These are phyloP conservation scores for Eclectus roratus DNA, from an alignment of 2,113 vertebrate species.

Conservation along the genomic window DNA sequence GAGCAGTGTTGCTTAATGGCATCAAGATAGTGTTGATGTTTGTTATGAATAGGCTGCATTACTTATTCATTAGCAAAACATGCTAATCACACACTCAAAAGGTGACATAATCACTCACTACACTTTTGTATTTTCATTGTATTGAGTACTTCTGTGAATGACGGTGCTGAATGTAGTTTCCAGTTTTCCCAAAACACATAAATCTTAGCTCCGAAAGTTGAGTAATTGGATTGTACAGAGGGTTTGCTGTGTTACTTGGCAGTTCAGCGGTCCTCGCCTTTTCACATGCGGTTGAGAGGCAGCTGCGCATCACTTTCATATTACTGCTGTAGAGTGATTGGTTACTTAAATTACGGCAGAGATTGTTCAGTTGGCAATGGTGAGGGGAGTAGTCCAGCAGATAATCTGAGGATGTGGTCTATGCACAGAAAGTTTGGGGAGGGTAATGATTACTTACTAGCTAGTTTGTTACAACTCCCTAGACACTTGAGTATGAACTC, in stretches of 20 bases:
- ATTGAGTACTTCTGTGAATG: neutral
- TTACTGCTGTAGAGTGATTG: neutral
- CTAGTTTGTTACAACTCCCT: neutral
- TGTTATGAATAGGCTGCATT: neutral
- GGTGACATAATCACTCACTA: neutral
- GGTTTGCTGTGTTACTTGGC: neutral
- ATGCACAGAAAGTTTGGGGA: neutral
- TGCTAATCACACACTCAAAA: neutral
- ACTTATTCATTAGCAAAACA: neutral
- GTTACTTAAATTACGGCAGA: accelerated
- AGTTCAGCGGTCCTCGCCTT: neutral
- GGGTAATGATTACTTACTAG: neutral
- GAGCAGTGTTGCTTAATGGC: neutral
- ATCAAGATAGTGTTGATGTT: neutral
- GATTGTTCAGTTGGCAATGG: neutral
- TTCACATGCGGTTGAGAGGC: neutral
- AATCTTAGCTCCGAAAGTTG: neutral
- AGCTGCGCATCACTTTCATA: neutral
- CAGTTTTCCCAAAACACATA: neutral
- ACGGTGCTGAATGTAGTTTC: neutral
- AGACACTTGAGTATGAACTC: neutral
- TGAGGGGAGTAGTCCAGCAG: neutral
- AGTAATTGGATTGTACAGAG: neutral
- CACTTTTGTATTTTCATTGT: neutral
- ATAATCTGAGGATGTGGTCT: neutral